Conservation (phyloP, 2,888 invertebrate genomes). For the Neoaliturus tenellus region DNA sequence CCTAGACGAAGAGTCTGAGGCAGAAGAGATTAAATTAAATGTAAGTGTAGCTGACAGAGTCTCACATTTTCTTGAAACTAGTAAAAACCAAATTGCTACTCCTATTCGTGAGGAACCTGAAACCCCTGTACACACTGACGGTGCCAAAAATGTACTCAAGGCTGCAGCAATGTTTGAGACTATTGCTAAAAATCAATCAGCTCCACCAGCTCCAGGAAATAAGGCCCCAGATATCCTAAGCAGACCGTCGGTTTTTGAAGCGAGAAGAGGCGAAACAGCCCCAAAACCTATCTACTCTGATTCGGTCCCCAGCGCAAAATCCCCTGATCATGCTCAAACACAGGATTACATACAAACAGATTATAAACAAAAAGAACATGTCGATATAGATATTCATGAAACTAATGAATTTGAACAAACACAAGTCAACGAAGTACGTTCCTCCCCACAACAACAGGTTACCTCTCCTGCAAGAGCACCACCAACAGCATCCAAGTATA, state of each 20-base stretch:
- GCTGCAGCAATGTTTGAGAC: slow-evolving; percentile 84
- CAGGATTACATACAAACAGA: neutral
- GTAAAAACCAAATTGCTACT: slow-evolving; percentile 67
- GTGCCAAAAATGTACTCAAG: slow-evolving; percentile 68
- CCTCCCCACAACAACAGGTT: slow-evolving; percentile 63
- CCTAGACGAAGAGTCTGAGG: slow-evolving; percentile 66
- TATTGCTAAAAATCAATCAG: slow-evolving; percentile 72
- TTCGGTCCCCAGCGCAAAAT: slow-evolving; percentile 26
- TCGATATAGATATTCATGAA: neutral
- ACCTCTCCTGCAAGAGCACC: slow-evolving; percentile 68
- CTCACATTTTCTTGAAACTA: slow-evolving; percentile 74
- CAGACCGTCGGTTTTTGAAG: slow-evolving; percentile 74
- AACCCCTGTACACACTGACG: slow-evolving; percentile 56
- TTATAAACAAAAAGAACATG: slow-evolving; percentile 1
- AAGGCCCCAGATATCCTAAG: slow-evolving; percentile 72
- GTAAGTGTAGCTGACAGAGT: slow-evolving; percentile 78
- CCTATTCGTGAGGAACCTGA: slow-evolving; percentile 57
- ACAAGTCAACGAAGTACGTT: neutral
- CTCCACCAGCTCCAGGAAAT: slow-evolving; percentile 56
- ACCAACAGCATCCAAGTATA: neutral
- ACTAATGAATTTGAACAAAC: neutral
- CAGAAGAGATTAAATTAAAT: slow-evolving; percentile 55
- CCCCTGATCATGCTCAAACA: slow-evolving; percentile 3
- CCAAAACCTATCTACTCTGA: slow-evolving; percentile 59
- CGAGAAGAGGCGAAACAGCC: slow-evolving; percentile 65